Percentiles rank a stretch among this genome's conserved stretches.
Conservation (phyloP, 2,888 invertebrate species). For the Pterobdella sp. region DNA sequence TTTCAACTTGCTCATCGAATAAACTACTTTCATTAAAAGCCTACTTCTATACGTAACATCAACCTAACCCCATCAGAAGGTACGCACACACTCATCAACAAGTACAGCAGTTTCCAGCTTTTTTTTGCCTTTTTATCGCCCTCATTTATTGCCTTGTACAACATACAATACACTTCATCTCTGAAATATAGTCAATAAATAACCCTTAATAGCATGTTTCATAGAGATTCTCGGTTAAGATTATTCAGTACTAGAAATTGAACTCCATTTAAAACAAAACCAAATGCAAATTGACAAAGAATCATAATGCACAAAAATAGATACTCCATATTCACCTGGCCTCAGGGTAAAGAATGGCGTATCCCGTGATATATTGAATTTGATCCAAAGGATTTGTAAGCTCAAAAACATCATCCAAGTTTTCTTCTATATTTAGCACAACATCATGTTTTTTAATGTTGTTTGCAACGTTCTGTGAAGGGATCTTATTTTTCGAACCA, state of each 20-base stretch:
- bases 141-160: constrained; percentile 31
- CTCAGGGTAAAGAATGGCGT: constrained; percentile 7
- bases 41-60: too few species aligned
- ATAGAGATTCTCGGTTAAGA: too few species aligned
- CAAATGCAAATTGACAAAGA: too few species aligned
- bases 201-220: too few species aligned
- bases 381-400: constrained; percentile 18
- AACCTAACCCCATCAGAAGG: constrained; percentile 28
- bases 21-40: background rate
- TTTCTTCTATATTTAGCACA: background rate
- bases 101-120: constrained; percentile 29
- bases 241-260: too few species aligned
- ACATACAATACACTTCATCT: constrained; percentile 35
- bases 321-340: constrained; percentile 15
- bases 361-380: constrained; percentile 23
- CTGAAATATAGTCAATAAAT: too few species aligned
- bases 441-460: background rate
- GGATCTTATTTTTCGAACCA: background rate
- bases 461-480: background rate
- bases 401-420: background rate
- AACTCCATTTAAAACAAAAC: too few species aligned
- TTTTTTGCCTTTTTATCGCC: constrained; percentile 21
- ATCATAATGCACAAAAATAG: too few species aligned
- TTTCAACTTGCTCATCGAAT: background rate
- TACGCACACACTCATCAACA: constrained; percentile 21